Percentiles rank a stretch among this genome's conserved stretches.
Evolutionary conservation across 2,113 vertebrate genomes (phyloP).

Genomic region (Mastomys natalensis): DNA sequence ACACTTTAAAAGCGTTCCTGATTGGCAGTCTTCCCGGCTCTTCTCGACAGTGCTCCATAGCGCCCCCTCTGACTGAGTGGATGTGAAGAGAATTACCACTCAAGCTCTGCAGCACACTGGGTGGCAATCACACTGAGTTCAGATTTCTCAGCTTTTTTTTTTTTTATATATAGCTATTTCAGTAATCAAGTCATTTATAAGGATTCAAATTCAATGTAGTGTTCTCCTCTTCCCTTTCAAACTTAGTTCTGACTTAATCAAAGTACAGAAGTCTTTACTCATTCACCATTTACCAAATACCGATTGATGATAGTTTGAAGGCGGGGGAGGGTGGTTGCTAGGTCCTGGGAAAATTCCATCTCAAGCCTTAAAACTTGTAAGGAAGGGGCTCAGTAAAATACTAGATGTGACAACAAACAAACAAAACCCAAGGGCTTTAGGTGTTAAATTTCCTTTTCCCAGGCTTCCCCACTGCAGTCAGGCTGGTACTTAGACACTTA

Average conservation of each 20-base stretch:
- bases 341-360: not conserved
- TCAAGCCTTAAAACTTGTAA: not conserved
- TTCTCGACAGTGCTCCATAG: not conserved
- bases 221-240: not conserved
- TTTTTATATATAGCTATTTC: not conserved
- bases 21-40: not conserved
- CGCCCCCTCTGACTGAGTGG: not conserved
- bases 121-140: not conserved
- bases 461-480: not conserved
- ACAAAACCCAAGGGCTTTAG: not conserved
- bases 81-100: not conserved
- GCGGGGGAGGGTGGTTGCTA: too few relatives aligned
- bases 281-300: not conserved
- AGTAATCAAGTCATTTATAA: not conserved
- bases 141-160: conserved; percentile 4
- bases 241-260: not conserved
- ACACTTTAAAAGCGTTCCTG: not conserved
- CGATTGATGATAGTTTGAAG: too few relatives aligned
- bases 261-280: not conserved
- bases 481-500: not conserved
- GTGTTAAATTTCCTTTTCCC: not conserved
- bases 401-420: not conserved
- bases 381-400: not conserved
- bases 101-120: not conserved
- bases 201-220: not conserved